Evolutionary conservation across 2,113 vertebrate genomes (phyloP), one percentile per base, ranked within the genome.

Genomic region (Arenaria interpres): DNA sequence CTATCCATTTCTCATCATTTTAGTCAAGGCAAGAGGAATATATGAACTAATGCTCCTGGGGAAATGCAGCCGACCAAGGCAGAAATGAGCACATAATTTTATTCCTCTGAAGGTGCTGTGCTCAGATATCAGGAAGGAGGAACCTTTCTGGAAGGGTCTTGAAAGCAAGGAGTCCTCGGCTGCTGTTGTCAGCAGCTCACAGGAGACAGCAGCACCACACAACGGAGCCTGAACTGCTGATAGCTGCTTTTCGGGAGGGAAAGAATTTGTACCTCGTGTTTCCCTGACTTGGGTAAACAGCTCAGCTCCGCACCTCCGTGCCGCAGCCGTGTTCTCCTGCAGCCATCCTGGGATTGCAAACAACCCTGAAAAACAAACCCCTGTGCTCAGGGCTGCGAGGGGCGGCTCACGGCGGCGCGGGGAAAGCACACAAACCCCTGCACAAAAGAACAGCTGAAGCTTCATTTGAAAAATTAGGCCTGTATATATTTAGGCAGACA

Each of bases 1-100:
- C 80, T 80, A 81, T 7, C 66, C 64, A 93, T 95, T 96, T 93
- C 93, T 96, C 90, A 95, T 96, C 32, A 62, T 94, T 95, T 90
- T 54, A 95, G 86, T 80, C 90, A 93, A 92, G 94, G 85, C 35
- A 16, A 96, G 76, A 73, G 33, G 67, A 89, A 82, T 85, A 79
- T 83, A 85, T 92, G 71, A 90, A 95, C 74, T 85, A 87, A 95
- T 77, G 79, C 92, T 93, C 66, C 69, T 54, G 69, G 50, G 80
- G 66, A 93, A 96, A 96, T 56, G 60, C 88, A 92, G 80, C 64
- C 24, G 0, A 92, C 75, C 83, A 66, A 92, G 72, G 80, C 67
- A 92, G 76, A 97, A 94, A 94, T 35, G 30, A 97, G 72, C 54
- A 94, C 45, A 92, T 86, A n/a, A 89, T 78, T 90, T 75, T 83